phyloP scores from a whole-genome alignment of 2,888 invertebrate genomes.

The Plutella xylostella region DNA sequence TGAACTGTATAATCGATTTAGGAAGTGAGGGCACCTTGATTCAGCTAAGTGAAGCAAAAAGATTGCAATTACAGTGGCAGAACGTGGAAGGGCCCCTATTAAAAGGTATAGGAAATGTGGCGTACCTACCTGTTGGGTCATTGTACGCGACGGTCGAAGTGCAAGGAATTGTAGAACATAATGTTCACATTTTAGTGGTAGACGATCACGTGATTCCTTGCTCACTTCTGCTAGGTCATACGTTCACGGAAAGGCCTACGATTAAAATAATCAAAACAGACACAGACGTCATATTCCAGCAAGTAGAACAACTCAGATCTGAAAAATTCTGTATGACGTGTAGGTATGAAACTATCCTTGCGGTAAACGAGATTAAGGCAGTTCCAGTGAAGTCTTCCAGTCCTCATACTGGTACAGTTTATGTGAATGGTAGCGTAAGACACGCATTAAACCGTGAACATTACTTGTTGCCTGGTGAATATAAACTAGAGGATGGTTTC shows the following conservation, averaged over 20 bases:
- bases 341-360: too few species aligned
- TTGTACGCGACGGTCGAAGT: constrained; percentile 11
- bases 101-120: constrained; percentile 17
- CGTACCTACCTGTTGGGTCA: constrained; percentile 15
- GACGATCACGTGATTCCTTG: constrained; percentile 14
- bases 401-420: not conserved
- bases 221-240: constrained; percentile 14
- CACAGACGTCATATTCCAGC: constrained; percentile 8
- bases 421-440: not conserved
- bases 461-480: not conserved
- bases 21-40: constrained; percentile 13
- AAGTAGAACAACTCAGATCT: not conserved
- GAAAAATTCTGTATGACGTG: not conserved
- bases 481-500: not conserved
- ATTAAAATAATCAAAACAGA: constrained; percentile 11
- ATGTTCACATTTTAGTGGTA: constrained; percentile 15
- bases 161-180: constrained; percentile 15
- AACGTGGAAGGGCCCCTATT: constrained; percentile 10
- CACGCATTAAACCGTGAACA: not conserved
- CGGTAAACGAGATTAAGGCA: not conserved
- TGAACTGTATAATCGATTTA: not conserved
- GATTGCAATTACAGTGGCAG: constrained; percentile 14
- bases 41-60: constrained; percentile 14
- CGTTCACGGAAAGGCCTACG: constrained; percentile 13
- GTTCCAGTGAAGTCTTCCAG: not conserved